Evolutionary conservation across 2,113 vertebrate genomes (phyloP).

Genomic region (Microtus pennsylvanicus): DNA sequence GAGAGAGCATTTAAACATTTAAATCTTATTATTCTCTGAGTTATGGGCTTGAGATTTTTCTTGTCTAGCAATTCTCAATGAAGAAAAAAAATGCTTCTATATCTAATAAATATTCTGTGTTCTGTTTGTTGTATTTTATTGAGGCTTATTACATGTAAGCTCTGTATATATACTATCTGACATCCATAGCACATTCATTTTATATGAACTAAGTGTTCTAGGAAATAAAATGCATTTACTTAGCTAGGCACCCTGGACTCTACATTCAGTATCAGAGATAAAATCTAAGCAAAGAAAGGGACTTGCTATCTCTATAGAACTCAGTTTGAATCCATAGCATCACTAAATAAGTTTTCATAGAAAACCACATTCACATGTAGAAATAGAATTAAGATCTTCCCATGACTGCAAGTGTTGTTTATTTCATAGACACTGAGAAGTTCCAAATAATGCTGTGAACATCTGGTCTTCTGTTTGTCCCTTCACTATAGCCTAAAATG

Average conservation of each 20-base stretch:
- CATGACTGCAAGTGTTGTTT: constrained; percentile 33
- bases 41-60: not conserved
- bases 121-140: not conserved
- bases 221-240: not conserved
- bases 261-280: not conserved
- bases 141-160: not conserved
- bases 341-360: not conserved
- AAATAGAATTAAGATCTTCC: not conserved
- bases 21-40: not conserved
- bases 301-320: not conserved
- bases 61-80: not conserved
- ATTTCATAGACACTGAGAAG: not conserved
- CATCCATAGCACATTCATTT: not conserved
- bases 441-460: not conserved
- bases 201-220: not conserved
- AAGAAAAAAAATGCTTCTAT: not conserved
- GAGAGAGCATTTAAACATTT: not conserved
- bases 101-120: not conserved
- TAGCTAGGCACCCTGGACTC: not conserved
- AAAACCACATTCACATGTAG: not conserved
- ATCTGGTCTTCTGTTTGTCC: not conserved
- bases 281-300: not conserved
- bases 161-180: not conserved
- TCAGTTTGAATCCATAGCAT: not conserved
- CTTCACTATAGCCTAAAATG: not conserved